Evolutionary conservation across 2,797 vertebrate genomes (phyloP), one percentile per base, ranked within the genome.

Genomic region (Phoxinus dragarum): DNA sequence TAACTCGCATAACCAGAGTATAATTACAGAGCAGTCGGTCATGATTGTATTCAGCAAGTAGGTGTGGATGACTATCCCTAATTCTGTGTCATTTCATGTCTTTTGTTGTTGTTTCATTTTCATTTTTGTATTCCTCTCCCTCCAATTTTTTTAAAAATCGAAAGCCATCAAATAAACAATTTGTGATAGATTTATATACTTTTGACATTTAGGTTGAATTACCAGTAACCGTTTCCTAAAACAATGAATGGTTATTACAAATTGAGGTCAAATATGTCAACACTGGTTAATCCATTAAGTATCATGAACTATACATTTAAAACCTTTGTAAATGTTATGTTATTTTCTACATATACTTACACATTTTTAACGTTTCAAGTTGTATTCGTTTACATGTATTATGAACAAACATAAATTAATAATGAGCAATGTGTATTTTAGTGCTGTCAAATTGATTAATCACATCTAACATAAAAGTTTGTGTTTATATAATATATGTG

Each of bases 11-110:
- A 76, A 61, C 40, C 21, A 81, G 67, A 79, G 52, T 31, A 47
- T 81, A 82, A 84, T 85, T 81, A 87, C 76, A 84, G 86, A 85
- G 14, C 72, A 85, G 71, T 84, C 61, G 80, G 61, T 83, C 27
- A 67, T 71, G 82, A 84, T 76, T 88, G 80, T 82, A 75, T 74
- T 84, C 82, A 82, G 23, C 10, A 64, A 78, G 17, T 80, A 82
- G 88, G 88, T 86, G 88, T 86, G 88, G 75, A 77, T 36, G 85
- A 52, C 75, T 67, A 68, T 59, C 75, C 52, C 12, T 34, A 59
- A 21, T 76, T 68, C 36, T 74, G 19, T 56, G 27, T 27, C 27
- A 27, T 69, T 47, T 84, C 69, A 87, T 84, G 42, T 49, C 10
- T 36, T 38, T 80, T 81, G n/a, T 78, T 67, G 16, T 71, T 73